Conservation (phyloP, 2,797 vertebrate genomes). For the Tragelaphus eurycerus region DNA sequence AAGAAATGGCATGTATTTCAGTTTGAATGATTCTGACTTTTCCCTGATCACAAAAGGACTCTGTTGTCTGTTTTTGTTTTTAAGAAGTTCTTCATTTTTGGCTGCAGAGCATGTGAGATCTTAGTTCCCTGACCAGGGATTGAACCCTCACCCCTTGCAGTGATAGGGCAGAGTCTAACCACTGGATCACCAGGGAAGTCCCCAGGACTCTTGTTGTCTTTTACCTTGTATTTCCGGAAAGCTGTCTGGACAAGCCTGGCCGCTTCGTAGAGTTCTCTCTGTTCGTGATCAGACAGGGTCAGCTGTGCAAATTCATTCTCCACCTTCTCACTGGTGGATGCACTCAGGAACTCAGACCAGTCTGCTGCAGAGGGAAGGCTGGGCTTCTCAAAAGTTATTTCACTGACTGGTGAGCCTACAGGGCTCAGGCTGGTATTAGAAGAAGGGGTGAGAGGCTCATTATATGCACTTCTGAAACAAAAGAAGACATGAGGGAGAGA, state of each 20-base stretch:
- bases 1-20: accelerated
- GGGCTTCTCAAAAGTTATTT: conserved; percentile 91
- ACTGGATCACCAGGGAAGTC: background rate
- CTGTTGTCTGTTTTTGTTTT: background rate
- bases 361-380: conserved; percentile 94
- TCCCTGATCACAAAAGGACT: background rate
- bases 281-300: conserved; percentile 97
- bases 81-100: background rate
- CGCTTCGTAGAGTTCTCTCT: conserved; percentile 98
- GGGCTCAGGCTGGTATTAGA: conserved; percentile 96
- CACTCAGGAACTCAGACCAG: conserved; percentile 98
- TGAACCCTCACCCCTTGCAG: background rate
- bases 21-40: accelerated
- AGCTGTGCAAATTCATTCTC: conserved; percentile 98
- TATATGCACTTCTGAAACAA: conserved; percentile 91
- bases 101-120: background rate
- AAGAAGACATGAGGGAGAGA: conserved; percentile 49
- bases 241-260: conserved; percentile 98
- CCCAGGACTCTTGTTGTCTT: background rate
- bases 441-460: conserved; percentile 92
- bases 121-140: background rate
- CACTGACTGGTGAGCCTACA: conserved; percentile 90
- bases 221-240: conserved; percentile 99
- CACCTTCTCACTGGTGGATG: conserved; percentile 96
- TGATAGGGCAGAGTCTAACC: background rate